Conservation (phyloP, 2,888 invertebrate genomes). For the Cremastobaeus sp. region DNA sequence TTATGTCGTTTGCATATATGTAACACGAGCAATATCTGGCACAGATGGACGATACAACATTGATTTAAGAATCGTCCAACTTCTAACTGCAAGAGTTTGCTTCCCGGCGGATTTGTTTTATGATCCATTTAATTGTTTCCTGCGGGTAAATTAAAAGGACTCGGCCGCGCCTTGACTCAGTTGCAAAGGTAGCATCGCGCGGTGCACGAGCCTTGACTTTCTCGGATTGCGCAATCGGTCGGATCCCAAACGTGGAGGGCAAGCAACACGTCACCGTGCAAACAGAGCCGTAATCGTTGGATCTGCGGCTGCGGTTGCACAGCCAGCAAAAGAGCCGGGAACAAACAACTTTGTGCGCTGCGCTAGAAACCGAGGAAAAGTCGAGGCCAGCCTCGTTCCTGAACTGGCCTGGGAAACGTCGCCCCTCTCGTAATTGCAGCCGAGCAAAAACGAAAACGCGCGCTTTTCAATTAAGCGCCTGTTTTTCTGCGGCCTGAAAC, state of each 20-base stretch:
- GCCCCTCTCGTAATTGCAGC: too few relatives aligned
- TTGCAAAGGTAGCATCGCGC: slow-evolving; percentile 28
- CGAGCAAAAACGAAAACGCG: too few relatives aligned
- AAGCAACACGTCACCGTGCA: slow-evolving; percentile 54
- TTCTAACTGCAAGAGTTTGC: slow-evolving; percentile 20
- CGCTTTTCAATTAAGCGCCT: too few relatives aligned
- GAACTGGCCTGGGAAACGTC: too few relatives aligned
- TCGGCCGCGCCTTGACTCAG: slow-evolving; percentile 52
- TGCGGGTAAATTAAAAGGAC: slow-evolving; percentile 38
- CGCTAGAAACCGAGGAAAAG: slow-evolving; percentile 40
- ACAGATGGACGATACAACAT: slow-evolving; percentile 45
- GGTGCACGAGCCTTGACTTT: slow-evolving; percentile 60
- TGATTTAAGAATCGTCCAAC: slow-evolving; percentile 50
- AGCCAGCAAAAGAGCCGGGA: slow-evolving; percentile 12
- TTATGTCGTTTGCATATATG: slow-evolving; percentile 46
- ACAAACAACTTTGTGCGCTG: slow-evolving; percentile 27
- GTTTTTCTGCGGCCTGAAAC: too few relatives aligned
- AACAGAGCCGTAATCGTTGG: slow-evolving; percentile 41
- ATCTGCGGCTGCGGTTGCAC: slow-evolving; percentile 28
- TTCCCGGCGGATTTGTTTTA: slow-evolving; percentile 19
- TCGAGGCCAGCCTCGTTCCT: slow-evolving; percentile 27
- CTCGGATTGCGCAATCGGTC: slow-evolving; percentile 56
- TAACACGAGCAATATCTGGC: slow-evolving; percentile 12
- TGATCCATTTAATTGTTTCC: slow-evolving; percentile 35
- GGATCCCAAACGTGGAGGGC: slow-evolving; percentile 60